Conservation (phyloP, 2,113 vertebrate genomes). For the Phainopepla nitens region DNA sequence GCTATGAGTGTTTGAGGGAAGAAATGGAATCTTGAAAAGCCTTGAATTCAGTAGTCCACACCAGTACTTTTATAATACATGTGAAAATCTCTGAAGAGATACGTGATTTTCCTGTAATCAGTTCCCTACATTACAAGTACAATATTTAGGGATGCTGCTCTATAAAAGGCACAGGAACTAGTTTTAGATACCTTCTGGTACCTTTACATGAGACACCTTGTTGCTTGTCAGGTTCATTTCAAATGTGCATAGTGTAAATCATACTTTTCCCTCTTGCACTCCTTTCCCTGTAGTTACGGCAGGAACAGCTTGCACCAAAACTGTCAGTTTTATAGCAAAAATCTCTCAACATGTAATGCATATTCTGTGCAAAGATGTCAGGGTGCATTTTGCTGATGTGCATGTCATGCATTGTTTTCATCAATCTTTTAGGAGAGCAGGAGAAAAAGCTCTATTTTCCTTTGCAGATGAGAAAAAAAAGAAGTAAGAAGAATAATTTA, state of each 20-base stretch:
- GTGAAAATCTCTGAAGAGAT: background rate
- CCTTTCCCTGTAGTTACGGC: slow-evolving; percentile 56
- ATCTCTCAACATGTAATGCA: slow-evolving; percentile 61
- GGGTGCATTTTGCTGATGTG: slow-evolving; percentile 65
- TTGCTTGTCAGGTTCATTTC: slow-evolving; percentile 32
- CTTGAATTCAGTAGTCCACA: background rate
- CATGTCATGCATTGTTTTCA: slow-evolving; percentile 62
- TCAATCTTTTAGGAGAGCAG: slow-evolving; percentile 58
- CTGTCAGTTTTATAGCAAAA: slow-evolving; percentile 74
- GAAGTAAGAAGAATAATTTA: background rate
- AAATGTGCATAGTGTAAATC: background rate
- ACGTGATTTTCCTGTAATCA: background rate
- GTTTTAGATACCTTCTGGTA: slow-evolving; percentile 16
- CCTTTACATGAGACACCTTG: slow-evolving; percentile 16
- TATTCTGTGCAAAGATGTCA: slow-evolving; percentile 67
- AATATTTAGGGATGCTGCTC: background rate
- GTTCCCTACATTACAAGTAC: background rate
- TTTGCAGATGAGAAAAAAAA: background rate
- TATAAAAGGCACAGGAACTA: background rate
- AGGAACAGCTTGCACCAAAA: slow-evolving; percentile 74
- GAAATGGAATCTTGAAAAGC: background rate
- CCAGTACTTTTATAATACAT: background rate
- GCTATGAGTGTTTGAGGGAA: background rate
- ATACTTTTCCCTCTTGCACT: slow-evolving; percentile 48
- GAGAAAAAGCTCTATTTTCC: background rate